Evolutionary conservation across 2,113 vertebrate genomes (phyloP), one percentile per base, ranked within the genome.

Genomic region (Triplophysa dalaica): DNA sequence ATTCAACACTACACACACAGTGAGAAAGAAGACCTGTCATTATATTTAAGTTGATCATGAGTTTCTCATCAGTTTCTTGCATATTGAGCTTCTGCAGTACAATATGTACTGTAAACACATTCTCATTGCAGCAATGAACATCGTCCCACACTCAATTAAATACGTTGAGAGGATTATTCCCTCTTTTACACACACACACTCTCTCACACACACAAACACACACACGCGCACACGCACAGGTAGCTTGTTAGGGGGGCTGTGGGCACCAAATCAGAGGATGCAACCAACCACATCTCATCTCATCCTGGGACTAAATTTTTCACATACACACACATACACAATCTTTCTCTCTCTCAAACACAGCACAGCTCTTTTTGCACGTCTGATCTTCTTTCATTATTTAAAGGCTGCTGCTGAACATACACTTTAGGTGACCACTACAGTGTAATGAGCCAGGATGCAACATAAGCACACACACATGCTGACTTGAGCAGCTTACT

Each of bases 321-420:
- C 41, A 82, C 12, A 64, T 74, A 70, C 62, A 45, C 78, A 75
- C 33, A 33, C 29, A 33, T 5, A 5, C 5, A n/a, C n/a, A n/a
- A n/a, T 38, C 33, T 38, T 8, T 38, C 33, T 38, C 33, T 38
- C 33, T 38, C 33, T 38, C 33, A 38, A 38, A 38, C 33, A 38
- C 33, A 7, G 6, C 26, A 50, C 33, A 10, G 12, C 56, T 29
- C 56, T 79, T 69, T 33, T 17, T 33, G 24, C 48, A 77, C 50
- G n/a, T 69, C 68, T n/a, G 13, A 61, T 78, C 64, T 76, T 83
- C 82, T 81, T 83, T 81, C 75, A 83, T 85, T 81, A 85, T 83
- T 85, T 83, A 83, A 72, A 76, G 65, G 70, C 70, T 76, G 60
- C 79, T 70, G 75, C 84, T 81, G 79, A 82, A 81, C 72, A 79